These are phyloP conservation scores for Yponomeuta cagnagella DNA, from an alignment of 2,888 invertebrate genomes.

Conservation along the genomic window DNA sequence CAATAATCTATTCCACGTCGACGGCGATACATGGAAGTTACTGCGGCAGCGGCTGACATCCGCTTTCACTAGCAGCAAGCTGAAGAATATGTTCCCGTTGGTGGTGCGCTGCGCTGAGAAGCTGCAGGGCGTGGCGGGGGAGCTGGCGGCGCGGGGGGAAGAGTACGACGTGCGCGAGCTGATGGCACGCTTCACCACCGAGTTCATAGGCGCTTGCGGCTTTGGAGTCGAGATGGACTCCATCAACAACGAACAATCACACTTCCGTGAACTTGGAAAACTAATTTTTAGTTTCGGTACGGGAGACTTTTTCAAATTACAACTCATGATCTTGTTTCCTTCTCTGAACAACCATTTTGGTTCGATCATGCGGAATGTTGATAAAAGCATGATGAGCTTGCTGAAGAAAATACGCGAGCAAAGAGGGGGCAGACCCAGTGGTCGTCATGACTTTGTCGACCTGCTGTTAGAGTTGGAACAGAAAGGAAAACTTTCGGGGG, in stretches of 20 bases:
- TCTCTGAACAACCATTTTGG: conserved; percentile 6
- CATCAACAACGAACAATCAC: conserved; percentile 18
- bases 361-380: conserved; percentile 11
- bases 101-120: conserved; percentile 18
- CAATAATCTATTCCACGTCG: conserved; percentile 16
- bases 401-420: conserved; percentile 44
- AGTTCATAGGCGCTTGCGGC: conserved; percentile 20
- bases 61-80: conserved; percentile 18
- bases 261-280: conserved; percentile 18
- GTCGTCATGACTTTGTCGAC: conserved; percentile 62
- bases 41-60: conserved; percentile 18
- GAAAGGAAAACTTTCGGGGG: conserved; percentile 52
- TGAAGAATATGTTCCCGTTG: conserved; percentile 19
- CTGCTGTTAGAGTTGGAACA: conserved; percentile 51
- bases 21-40: conserved; percentile 19
- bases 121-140: conserved; percentile 5
- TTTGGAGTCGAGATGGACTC: conserved; percentile 20
- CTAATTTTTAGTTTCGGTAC: conserved; percentile 8
- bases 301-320: background rate
- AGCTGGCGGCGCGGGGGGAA: conserved; percentile 8
- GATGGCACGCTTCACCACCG: conserved; percentile 22
- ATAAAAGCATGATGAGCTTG: conserved; percentile 32
- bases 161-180: conserved; percentile 18
- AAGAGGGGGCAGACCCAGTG: conserved; percentile 48
- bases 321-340: conserved; percentile 16